Evolutionary conservation across 2,113 vertebrate species (phyloP), one percentile per base, ranked within the genome.

Genomic region (Caranx ignobilis): DNA sequence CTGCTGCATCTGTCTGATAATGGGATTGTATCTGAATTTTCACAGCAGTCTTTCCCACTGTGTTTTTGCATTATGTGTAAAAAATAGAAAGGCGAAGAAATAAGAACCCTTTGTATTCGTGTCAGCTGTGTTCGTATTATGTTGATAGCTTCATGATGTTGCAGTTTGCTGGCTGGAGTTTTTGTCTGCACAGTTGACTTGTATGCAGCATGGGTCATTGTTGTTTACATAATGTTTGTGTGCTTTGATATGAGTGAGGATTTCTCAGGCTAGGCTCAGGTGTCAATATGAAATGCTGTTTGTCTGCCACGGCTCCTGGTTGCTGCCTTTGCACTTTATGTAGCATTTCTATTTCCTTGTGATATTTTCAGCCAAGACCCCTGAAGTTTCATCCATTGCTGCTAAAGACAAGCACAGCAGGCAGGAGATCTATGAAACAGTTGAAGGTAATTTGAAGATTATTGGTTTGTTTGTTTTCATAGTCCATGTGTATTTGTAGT

Each of bases 391-490:
- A 2, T 60, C 66, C 39, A 13, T 61, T 66, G 62, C 55, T 62
- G 55, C 26, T 78, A 78, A 79, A 88, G 84, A 78, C 37, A 39
- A 75, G 56, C 21, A 64, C 32, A 68, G 63, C 61, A 87, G 34
- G 34, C 86, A 83, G 69, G 75, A 84, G 56, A 89, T 89, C 69
- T 48, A 66, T 68, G 81, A 92, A 70, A 87, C 52, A 26, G 73
- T 89, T 12, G 72, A 87, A 90, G 92, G 85, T 90, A 87, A 84
- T 77, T 50, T 63, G 0, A 57, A 16, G 34, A 60, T 10, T 77
- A 10, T 32, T 6, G 9, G 0, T 52, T 56, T 62, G 37, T 16
- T 73, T 61, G 5, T 63, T 69, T 63, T 18, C 70, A 54, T 13
- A 37, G n/a, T 3, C 2, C 15, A 21, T 67, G 18, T 75, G 7